Conservation (phyloP, 2,113 vertebrate species). For the cattle (Bos taurus) region ARS-UCD2.0 NC_037338.1:43655001-43655500, state of each 20-base stretch:
- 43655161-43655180: constrained; percentile 99
- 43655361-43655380: background rate
- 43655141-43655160: constrained; percentile 90
- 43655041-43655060: constrained; percentile 91
- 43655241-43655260: background rate
- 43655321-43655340: background rate
- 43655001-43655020: background rate
- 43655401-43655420: background rate
- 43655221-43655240: background rate
- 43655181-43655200: constrained; percentile 82
- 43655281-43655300: background rate
- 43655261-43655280: background rate
- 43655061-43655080: constrained; percentile 95
- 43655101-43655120: constrained; percentile 93
- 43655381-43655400: background rate
- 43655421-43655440: background rate
- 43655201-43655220: background rate
- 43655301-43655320: background rate
- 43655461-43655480: background rate
- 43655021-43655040: constrained; percentile 79
- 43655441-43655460: background rate
- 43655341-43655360: background rate
- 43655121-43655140: constrained; percentile 85
- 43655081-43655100: constrained; percentile 97
- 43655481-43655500: background rate